Conservation (phyloP, 2,113 vertebrate species). For the Pteronura brasiliensis region DNA sequence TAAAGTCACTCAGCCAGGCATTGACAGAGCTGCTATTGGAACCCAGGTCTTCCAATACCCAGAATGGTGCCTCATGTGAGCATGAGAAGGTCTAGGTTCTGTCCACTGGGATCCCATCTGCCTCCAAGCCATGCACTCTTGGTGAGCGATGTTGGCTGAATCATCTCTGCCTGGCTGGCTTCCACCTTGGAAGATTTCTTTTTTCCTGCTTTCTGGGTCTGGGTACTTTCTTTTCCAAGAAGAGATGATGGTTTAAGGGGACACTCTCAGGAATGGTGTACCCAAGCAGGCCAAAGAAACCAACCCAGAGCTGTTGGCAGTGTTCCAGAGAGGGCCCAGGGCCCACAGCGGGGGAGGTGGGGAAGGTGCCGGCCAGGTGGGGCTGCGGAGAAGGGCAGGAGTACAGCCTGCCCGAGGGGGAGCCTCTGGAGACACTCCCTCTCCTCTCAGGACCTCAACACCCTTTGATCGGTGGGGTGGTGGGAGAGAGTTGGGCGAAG, state of each 20-base stretch:
- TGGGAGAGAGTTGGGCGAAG: not conserved
- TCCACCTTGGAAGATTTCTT: not conserved
- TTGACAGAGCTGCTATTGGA: not conserved
- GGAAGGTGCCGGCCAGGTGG: not conserved
- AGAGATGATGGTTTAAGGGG: not conserved
- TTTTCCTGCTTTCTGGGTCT: not conserved
- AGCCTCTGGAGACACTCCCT: accelerated
- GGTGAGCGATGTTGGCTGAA: not conserved
- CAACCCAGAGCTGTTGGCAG: not conserved
- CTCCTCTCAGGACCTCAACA: not conserved
- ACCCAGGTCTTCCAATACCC: not conserved
- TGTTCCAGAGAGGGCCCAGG: not conserved
- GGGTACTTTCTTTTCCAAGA: not conserved
- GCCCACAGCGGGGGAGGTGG: not conserved
- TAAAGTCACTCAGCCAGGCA: not conserved
- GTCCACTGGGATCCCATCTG: not conserved
- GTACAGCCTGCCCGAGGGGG: not conserved
- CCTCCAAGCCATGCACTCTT: not conserved
- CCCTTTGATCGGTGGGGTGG: not conserved
- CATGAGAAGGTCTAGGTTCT: not conserved
- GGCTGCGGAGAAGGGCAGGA: not conserved
- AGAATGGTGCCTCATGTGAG: not conserved
- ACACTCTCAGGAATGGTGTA: not conserved
- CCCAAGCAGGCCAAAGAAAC: not conserved
- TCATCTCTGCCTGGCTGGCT: not conserved